phyloP scores from a whole-genome alignment of 2,797 vertebrate species.

The Alfaro cultratus region DNA sequence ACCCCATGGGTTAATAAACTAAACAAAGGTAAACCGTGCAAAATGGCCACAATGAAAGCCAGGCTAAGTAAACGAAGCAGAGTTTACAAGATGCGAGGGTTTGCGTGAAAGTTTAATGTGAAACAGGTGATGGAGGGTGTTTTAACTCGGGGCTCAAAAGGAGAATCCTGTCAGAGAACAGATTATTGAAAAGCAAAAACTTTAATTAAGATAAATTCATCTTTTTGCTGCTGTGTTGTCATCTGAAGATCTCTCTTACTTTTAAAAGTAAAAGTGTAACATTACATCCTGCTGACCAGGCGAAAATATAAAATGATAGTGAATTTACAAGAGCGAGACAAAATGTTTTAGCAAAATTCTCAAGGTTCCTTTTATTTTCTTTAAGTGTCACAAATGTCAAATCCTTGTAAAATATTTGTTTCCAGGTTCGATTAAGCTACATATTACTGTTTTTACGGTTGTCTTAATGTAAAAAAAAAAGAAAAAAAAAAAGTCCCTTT shows the following conservation, averaged over 20 bases:
- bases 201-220: not conserved
- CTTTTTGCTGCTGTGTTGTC: not conserved
- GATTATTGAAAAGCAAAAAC: conserved; percentile 49
- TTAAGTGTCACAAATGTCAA: not conserved
- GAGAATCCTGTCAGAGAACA: conserved; percentile 44
- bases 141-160: conserved; percentile 60
- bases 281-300: not conserved
- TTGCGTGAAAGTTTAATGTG: conserved; percentile 87
- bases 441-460: not conserved
- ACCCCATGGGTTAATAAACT: conserved; percentile 98
- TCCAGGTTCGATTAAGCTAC: not conserved
- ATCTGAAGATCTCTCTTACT: not conserved
- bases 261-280: not conserved
- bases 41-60: conserved; percentile 98
- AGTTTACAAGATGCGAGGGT: conserved; percentile 91
- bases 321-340: not conserved
- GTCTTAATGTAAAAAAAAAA: not conserved
- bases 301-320: not conserved
- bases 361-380: not conserved
- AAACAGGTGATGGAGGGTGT: conserved; percentile 88
- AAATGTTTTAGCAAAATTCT: not conserved
- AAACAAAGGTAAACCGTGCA: conserved; percentile 98
- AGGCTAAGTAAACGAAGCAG: conserved; percentile 95
- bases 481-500: not conserved
- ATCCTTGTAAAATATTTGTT: not conserved